Base-by-base conservation (phyloP, 2,113 vertebrate genomes). In the Rutilus rutilus region DNA sequence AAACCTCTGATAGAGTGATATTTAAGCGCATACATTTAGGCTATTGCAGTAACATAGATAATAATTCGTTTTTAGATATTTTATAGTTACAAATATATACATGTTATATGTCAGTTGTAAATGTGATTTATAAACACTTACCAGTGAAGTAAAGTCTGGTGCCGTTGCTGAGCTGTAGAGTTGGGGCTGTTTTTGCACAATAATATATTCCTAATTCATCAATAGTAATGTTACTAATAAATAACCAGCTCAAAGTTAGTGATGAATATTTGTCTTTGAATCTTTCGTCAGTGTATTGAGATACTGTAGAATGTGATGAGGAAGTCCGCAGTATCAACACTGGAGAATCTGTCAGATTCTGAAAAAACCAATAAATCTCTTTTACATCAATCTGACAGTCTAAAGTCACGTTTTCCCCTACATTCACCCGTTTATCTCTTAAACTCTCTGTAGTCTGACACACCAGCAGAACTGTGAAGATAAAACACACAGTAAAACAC, bases 231-330 rank as follows among this genome's bases (percentile, higher is more conserved):
- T 52, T 50, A 33, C 1, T 9, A 5, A 76, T 76, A 76, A 76
- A 76, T 6, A 76, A 30, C 2, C 25, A 3, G 25, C 47, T 30
- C 1, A 8, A 10, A 19, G 0, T 52, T 8, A 5, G 7, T 30
- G 6, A 1, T 76, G 47, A 76, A 54, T 76, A 76, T 76, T 76
- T 76, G 15, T 30, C 0, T 52, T 0, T 52, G 0, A 76, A 19
- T 17, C 47, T 50, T 76, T 54, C 6, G 0, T 76, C 3, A 4
- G 1, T 1, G 9, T 27, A 74, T 0, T 2, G 0, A 64, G 27
- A 0, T 0, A 0, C 0, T 6, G 8, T 5, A 17, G 1, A 1
- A 4, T 0, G 0, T 1, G 9, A 19, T 19, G 64, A 0, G 27
- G 36, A 77, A 60, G 86, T 54, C 1, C 2, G 57, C 30, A 67